Evolutionary conservation across 2,113 vertebrate genomes (phyloP).

Genomic region (Accipiter virgatus): DNA sequence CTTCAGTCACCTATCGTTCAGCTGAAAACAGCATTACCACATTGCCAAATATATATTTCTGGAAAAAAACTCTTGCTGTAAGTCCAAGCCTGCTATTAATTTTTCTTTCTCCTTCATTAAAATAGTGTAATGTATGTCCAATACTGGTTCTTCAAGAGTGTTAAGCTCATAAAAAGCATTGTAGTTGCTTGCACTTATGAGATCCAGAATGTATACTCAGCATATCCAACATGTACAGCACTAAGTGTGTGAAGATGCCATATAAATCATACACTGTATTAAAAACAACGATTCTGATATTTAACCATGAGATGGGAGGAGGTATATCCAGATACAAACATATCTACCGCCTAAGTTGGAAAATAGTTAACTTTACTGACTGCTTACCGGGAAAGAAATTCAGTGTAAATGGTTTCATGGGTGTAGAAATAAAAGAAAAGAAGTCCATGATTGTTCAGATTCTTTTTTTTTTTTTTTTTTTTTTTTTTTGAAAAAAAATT

Average conservation of each 20-base stretch:
- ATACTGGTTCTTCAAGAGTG: not conserved
- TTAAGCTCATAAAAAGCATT: not conserved
- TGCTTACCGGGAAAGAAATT: not conserved
- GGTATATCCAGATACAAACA: not conserved
- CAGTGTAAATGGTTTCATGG: not conserved
- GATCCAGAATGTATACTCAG: not conserved
- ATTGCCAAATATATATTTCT: not conserved
- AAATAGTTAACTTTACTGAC: not conserved
- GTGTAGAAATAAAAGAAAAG: not conserved
- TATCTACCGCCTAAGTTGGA: not conserved
- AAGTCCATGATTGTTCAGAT: not conserved
- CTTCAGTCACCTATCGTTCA: not conserved
- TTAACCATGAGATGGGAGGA: not conserved
- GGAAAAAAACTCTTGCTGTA: not conserved
- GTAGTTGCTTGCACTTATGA: not conserved
- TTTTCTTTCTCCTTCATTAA: not conserved
- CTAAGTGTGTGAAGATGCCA: not conserved
- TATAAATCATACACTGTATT: not conserved
- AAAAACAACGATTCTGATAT: not conserved
- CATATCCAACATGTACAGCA: not conserved
- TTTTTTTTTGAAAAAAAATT: conserved; percentile 19
- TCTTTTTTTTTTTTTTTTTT: not conserved
- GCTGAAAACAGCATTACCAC: not conserved
- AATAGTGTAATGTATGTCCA: not conserved
- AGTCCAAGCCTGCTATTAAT: not conserved